Evolutionary conservation across 2,113 vertebrate species (phyloP), one percentile per base, ranked within the genome.

Genomic region (Pseudorasbora parva): DNA sequence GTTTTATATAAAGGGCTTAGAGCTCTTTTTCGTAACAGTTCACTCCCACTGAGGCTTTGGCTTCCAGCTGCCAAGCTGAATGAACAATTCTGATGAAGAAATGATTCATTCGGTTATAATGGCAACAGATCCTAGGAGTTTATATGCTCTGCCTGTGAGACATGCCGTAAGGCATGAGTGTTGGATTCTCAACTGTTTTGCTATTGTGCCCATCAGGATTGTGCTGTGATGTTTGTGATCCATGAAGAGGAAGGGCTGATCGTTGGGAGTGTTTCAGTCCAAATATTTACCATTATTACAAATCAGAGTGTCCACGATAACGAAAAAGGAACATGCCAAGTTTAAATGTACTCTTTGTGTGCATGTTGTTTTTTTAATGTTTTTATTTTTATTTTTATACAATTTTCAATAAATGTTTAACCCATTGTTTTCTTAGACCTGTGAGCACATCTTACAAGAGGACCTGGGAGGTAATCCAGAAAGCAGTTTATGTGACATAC

Each of bases 31-130:
- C n/a, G n/a, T 64, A 47, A 54, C 14, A 12, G 59, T 84, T 83
- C 30, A 66, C n/a, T 86, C 56, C 19, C 71, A 60, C 56, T 73
- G 69, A 74, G 43, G 37, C 27, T 66, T 66, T 79, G 81, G 68
- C 25, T 83, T 41, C 25, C 41, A 47, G 43, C 41, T 21, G 59
- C 60, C 59, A 79, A 79, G 78, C 25, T 51, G 43, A 79, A 66
- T 64, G 41, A 66, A 66, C 19, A 23, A 43, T 51, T 15, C 54
- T 47, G 14, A 78, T 54, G 19, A 23, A 83, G 81, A 30, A 56
- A 60, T 78, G 27, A 71, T 82, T 78, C 25, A 82, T 82, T 33
- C 14, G 23, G 23, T 10, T 27, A 37, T 56, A 60, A 78, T 78
- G 45, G 57, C 17, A 45, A 4, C 56, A 47, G 37, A 66, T 79